Conservation (phyloP, 2,888 invertebrate species). For the Drosophila birchii region DNA sequence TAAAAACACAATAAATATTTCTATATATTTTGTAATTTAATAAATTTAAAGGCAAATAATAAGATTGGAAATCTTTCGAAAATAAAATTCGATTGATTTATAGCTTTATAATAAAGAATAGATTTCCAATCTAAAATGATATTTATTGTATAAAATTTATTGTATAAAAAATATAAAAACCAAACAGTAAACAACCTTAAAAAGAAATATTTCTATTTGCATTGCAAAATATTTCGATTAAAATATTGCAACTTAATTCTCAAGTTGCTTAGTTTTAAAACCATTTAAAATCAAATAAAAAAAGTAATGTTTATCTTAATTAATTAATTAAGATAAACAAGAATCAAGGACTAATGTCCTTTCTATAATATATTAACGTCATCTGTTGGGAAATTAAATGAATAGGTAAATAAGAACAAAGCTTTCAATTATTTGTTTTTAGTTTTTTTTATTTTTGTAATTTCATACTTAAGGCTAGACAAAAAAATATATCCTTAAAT, state of each 20-base stretch:
- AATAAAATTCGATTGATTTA: no score
- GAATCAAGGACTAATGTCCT: not conserved
- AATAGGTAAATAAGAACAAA: not conserved
- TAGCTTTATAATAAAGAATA: no score
- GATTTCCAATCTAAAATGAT: no score
- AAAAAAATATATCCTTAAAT: slow-evolving; percentile 33
- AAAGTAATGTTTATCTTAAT: no score
- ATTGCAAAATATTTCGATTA: not conserved
- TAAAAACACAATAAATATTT: no score
- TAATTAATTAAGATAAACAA: no score
- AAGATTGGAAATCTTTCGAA: no score
- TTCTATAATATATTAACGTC: not conserved
- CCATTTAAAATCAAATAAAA: not conserved
- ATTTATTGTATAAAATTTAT: no score
- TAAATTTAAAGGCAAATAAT: no score
- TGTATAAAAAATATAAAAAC: no score
- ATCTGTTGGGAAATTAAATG: not conserved
- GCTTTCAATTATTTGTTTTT: not conserved
- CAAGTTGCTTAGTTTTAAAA: not conserved
- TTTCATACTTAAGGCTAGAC: slow-evolving; percentile 18
- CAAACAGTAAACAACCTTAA: not conserved
- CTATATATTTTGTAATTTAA: no score
- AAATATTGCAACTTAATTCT: not conserved
- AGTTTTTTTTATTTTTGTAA: slow-evolving; percentile 11
- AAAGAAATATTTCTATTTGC: not conserved